These are phyloP conservation scores for Phyllopteryx taeniolatus DNA, from an alignment of 2,113 vertebrate species.

Conservation along the genomic window DNA sequence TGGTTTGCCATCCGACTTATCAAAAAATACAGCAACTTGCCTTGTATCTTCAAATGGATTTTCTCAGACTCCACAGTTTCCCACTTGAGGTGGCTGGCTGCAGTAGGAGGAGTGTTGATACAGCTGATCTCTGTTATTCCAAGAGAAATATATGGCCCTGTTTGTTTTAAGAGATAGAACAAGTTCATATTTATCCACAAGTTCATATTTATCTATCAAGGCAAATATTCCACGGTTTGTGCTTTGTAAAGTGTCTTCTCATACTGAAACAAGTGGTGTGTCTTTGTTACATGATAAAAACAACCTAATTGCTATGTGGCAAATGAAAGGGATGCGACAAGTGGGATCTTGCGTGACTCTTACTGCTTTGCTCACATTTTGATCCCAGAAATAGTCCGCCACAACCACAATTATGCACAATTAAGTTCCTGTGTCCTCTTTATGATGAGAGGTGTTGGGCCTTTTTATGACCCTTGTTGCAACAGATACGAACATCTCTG, in stretches of 20 bases:
- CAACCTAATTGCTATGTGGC: neutral
- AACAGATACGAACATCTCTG: slow-evolving; percentile 26
- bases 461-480: slow-evolving; percentile 26
- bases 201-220: slow-evolving; percentile 79
- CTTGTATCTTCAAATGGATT: slow-evolving; percentile 37
- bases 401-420: slow-evolving; percentile 12
- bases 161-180: slow-evolving; percentile 76
- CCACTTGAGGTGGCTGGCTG: slow-evolving; percentile 64
- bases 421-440: slow-evolving; percentile 25
- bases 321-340: neutral
- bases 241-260: slow-evolving; percentile 35
- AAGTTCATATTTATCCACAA: slow-evolving; percentile 78
- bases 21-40: slow-evolving; percentile 11
- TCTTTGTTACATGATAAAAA: slow-evolving; percentile 14
- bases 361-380: neutral
- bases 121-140: slow-evolving; percentile 78
- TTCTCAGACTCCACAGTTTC: slow-evolving; percentile 49
- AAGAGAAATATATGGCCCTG: slow-evolving; percentile 72
- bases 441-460: slow-evolving; percentile 28
- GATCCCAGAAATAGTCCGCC: neutral
- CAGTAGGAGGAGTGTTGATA: slow-evolving; percentile 76
- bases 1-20: slow-evolving; percentile 11
- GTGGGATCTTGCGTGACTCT: neutral
- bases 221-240: slow-evolving; percentile 68
- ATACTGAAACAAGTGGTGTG: slow-evolving; percentile 19